Base-by-base conservation (phyloP, 2,797 vertebrate genomes). In the Scleropages formosus region DNA sequence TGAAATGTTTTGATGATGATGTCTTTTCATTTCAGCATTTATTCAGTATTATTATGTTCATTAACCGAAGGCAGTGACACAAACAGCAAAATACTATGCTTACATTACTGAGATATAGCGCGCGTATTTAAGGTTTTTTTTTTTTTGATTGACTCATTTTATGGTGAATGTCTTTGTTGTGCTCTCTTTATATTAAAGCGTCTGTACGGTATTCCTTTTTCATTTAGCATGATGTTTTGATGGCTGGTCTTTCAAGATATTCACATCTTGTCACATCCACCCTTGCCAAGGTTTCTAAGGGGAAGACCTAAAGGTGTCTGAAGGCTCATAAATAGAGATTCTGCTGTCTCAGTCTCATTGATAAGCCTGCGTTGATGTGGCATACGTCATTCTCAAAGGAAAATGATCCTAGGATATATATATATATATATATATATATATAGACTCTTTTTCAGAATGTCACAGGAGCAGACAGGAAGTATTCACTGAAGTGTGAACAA, bases 171-270 rank as follows among this genome's bases (percentile, higher is more conserved):
- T 93, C 92, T 91, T 91, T 87, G 91, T 91, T 88, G 86, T 88
- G 89, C 87, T 89, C 91, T 90, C 92, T 95, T 98, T 98, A 98
- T 97, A 98, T 98, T 98, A 98, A 96, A 98, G 97, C 87, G 6
- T 91, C 94, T 93, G 94, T 95, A 95, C 92, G 93, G 92, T 91
- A 91, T 89, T 89, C 82, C 85, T 86, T 93, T 93, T 88, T 93
- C 93, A 94, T 94, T 92, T 88, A 88, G 91, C 94, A 94, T 75
- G 84, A 87, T 86, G 91, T 92, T 93, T 92, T 92, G 90, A 93
- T 90, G 89, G 87, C 91, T 82, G 88, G 88, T 90, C 92, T 93
- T 92, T 95, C 93, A 93, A 92, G 92, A 93, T 93, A 93, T 92
- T n/a, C 12, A 58, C 1, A 13, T n/a, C 53, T 58, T 58, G 31